Conservation (phyloP, 2,797 vertebrate species). For the Threskiornis aethiopicus region DNA sequence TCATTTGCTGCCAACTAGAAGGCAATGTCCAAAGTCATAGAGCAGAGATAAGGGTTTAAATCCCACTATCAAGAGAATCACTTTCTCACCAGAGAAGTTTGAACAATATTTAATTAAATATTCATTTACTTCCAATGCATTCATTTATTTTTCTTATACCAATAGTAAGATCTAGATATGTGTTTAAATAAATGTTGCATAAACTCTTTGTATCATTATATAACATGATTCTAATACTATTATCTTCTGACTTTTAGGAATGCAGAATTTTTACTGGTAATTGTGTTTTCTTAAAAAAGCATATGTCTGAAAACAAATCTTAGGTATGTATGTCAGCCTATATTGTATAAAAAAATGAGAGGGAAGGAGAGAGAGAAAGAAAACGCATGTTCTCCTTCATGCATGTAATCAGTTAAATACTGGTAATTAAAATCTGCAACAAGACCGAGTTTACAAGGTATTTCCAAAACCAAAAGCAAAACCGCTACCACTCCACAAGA, state of each 20-base stretch:
- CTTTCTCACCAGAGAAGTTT: background rate
- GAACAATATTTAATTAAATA: conserved; percentile 23
- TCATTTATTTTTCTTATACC: background rate
- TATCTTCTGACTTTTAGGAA: background rate
- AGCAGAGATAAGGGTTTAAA: conserved; percentile 17
- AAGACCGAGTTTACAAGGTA: background rate
- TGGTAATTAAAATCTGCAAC: background rate
- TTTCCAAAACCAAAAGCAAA: background rate
- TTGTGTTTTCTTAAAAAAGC: background rate
- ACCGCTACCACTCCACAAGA: background rate
- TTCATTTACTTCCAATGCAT: background rate
- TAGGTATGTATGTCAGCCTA: background rate
- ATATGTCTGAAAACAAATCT: background rate
- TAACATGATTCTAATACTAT: background rate
- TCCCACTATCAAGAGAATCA: background rate
- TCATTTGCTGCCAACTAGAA: conserved; percentile 25
- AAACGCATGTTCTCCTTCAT: background rate
- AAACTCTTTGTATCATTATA: background rate
- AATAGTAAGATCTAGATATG: background rate
- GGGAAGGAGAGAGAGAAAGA: background rate
- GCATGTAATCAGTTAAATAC: background rate
- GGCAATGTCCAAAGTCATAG: background rate
- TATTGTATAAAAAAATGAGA: background rate
- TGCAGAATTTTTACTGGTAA: background rate
- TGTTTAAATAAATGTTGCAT: background rate